phyloP scores from a whole-genome alignment of 2,113 vertebrate species.

The Poecilia latipinna region DNA sequence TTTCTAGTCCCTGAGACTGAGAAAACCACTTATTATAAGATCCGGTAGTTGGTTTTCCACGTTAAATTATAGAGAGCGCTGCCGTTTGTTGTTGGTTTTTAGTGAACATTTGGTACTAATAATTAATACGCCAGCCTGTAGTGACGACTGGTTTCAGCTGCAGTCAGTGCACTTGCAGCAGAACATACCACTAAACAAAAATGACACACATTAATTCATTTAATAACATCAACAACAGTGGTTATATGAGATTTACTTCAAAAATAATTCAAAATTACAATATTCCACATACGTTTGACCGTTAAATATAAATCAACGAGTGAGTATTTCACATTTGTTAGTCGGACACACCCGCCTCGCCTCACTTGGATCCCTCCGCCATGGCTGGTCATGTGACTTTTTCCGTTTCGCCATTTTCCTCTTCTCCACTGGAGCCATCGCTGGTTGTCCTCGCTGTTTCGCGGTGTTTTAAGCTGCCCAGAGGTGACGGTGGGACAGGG shows the following conservation, averaged over 20 bases:
- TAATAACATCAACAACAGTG: neutral
- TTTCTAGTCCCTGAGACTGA: neutral
- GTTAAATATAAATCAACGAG: neutral
- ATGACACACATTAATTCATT: too few relatives aligned
- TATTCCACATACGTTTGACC: neutral
- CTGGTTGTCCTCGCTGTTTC: conserved; percentile 23
- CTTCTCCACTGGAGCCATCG: conserved; percentile 66
- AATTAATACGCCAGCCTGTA: conserved; percentile 44
- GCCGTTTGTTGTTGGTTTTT: neutral
- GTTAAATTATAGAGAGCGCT: neutral
- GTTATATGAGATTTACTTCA: neutral
- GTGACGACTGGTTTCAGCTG: conserved; percentile 55
- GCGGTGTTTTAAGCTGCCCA: conserved; percentile 13
- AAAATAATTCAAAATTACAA: rapidly evolving
- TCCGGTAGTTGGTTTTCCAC: neutral
- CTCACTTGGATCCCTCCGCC: conserved; percentile 55
- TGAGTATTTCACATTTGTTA: neutral
- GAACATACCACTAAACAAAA: conserved; percentile 64
- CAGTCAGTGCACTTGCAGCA: conserved; percentile 74
- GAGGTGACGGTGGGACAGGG: conserved; percentile 38
- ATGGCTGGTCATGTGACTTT: conserved; percentile 78
- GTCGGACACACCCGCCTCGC: conserved; percentile 37
- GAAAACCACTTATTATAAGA: too few relatives aligned
- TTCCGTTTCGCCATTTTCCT: conserved; percentile 85
- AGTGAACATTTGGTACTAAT: conserved; percentile 16